Percentiles rank a stretch among this genome's conserved stretches.
phyloP scores from a whole-genome alignment of 1,140 invertebrate genomes.

The Drosophila santomea region DNA sequence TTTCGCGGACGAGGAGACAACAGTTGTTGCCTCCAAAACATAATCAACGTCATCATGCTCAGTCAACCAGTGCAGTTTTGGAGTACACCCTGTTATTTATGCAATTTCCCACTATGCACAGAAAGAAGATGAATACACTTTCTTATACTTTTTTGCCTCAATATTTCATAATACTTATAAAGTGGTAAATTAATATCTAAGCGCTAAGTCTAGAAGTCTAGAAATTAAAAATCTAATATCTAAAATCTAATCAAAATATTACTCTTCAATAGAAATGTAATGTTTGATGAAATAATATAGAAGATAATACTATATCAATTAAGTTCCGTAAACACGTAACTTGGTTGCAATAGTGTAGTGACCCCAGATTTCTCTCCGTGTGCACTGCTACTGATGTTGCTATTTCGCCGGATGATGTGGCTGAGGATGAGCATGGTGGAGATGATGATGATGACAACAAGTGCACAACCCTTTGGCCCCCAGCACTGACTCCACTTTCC shows the following conservation, averaged over 20 bases:
- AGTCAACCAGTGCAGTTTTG: slow-evolving; percentile 47
- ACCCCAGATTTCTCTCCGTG: not conserved
- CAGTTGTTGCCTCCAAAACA: slow-evolving; percentile 45
- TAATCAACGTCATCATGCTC: slow-evolving; percentile 68
- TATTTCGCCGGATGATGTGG: slow-evolving; percentile 39
- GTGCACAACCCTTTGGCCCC: slow-evolving; percentile 75
- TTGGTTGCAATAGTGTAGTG: too few species aligned
- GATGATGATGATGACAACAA: slow-evolving; percentile 69
- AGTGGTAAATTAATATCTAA: not conserved
- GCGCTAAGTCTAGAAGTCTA: too few species aligned
- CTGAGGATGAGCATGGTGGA: slow-evolving; percentile 20
- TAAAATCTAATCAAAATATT: too few species aligned
- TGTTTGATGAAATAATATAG: too few species aligned
- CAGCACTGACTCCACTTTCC: slow-evolving; percentile 47
- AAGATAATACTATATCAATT: too few species aligned
- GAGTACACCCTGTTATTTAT: slow-evolving; percentile 59
- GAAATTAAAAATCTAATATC: too few species aligned
- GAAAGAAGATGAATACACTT: not conserved
- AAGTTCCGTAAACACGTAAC: too few species aligned
- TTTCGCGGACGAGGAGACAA: slow-evolving; percentile 17
- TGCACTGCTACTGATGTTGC: slow-evolving; percentile 1
- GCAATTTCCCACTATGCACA: slow-evolving; percentile 32
- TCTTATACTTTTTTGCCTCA: not conserved
- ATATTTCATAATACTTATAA: too few species aligned
- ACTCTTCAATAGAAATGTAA: too few species aligned